phyloP scores from a whole-genome alignment of 2,113 vertebrate species.

The Delphinus delphis region DNA sequence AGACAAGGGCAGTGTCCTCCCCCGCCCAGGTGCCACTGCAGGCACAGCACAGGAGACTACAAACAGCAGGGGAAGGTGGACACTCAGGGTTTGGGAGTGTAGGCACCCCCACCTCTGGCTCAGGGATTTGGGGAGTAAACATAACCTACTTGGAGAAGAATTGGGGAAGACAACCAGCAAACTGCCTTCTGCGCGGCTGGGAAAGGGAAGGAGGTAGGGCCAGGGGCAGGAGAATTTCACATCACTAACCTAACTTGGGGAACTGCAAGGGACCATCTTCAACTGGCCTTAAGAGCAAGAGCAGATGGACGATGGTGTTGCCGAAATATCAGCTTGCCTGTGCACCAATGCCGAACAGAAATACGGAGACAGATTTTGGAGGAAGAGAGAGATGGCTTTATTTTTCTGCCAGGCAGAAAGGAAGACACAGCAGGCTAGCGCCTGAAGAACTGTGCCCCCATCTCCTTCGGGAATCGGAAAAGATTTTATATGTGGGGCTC shows the following conservation, averaged over 20 bases:
- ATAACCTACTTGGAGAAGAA: conserved; percentile 75
- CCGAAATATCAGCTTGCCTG: too few species aligned
- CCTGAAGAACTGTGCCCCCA: too few species aligned
- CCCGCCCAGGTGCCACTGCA: conserved; percentile 68
- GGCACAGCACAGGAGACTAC: conserved; percentile 91
- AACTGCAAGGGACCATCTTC: conserved; percentile 46
- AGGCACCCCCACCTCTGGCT: conserved; percentile 76
- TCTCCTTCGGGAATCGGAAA: too few species aligned
- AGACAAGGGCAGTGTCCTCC: neutral
- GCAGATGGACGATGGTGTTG: conserved; percentile 57
- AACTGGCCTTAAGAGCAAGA: conserved; percentile 60
- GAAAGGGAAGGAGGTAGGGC: conserved; percentile 67
- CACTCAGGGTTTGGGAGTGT: conserved; percentile 64
- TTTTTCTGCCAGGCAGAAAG: too few species aligned
- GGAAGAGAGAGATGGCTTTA: too few species aligned
- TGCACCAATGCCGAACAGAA: too few species aligned
- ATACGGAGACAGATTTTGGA: too few species aligned
- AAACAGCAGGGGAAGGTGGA: conserved; percentile 66
- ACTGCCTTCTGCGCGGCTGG: neutral
- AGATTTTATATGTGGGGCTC: too few species aligned
- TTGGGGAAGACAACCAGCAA: neutral
- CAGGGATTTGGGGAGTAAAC: conserved; percentile 69
- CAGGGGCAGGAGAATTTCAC: conserved; percentile 70
- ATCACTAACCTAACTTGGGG: conserved; percentile 70
- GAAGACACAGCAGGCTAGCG: too few species aligned